phyloP scores from a whole-genome alignment of 1,140 invertebrate genomes.

The Gryllus bimaculatus region DNA sequence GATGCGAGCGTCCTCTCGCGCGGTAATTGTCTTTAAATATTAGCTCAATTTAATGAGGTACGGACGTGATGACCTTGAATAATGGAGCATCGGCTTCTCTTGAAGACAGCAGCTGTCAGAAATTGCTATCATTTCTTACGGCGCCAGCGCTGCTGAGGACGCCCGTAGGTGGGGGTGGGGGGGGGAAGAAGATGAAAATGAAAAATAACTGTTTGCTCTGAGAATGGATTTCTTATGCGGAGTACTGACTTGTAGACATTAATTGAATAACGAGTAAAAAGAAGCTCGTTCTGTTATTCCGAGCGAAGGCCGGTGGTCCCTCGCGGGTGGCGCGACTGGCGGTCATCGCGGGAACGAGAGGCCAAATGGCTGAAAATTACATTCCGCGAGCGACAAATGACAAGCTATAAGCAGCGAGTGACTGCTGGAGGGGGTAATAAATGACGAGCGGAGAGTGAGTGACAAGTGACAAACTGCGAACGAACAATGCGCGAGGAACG shows the following conservation, averaged over 20 bases:
- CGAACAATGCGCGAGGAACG: too few relatives aligned
- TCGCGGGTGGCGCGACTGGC: neutral
- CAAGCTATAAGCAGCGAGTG: too few relatives aligned
- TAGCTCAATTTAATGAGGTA: conserved; percentile 5
- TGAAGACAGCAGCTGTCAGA: conserved; percentile 3
- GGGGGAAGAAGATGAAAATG: neutral
- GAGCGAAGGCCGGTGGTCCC: neutral
- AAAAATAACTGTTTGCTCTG: neutral
- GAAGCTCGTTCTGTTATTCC: neutral
- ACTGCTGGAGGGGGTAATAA: too few relatives aligned
- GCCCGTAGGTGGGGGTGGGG: too few relatives aligned
- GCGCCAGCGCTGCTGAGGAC: neutral
- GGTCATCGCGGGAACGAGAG: neutral
- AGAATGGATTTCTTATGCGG: neutral
- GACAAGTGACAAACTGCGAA: too few relatives aligned
- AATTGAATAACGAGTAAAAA: neutral
- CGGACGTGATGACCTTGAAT: neutral
- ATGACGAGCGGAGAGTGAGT: too few relatives aligned
- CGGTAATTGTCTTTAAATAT: conserved; percentile 5
- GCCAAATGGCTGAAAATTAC: neutral
- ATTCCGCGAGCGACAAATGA: too few relatives aligned
- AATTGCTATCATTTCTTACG: neutral
- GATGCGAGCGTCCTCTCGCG: neutral
- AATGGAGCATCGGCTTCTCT: conserved; percentile 3
- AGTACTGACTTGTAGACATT: neutral